Evolutionary conservation across 2,888 invertebrate genomes (phyloP).

Genomic region (Muschampia plurimacula): DNA sequence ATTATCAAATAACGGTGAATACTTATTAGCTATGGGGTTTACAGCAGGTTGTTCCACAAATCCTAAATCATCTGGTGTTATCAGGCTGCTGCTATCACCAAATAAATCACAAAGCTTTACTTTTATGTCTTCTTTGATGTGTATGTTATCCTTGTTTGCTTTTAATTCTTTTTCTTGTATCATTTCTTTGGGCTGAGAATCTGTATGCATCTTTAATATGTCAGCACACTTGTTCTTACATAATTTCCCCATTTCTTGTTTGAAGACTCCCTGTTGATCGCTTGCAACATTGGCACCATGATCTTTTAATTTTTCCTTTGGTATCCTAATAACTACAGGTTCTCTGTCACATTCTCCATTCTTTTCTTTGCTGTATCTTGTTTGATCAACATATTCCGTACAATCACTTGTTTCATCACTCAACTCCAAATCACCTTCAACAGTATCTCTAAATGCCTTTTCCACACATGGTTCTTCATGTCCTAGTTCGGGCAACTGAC

Average conservation of each 20-base stretch:
- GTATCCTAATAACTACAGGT: conserved; percentile 36
- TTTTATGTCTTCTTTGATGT: conserved; percentile 28
- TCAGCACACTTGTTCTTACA: conserved; percentile 11
- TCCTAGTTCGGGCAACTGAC: not conserved
- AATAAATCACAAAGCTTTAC: conserved; percentile 71
- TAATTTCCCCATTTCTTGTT: not conserved
- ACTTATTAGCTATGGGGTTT: conserved; percentile 46
- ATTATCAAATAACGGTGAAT: conserved; percentile 59
- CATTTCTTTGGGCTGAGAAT: not conserved
- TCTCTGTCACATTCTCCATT: conserved; percentile 8
- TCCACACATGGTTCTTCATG: not conserved
- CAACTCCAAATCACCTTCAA: conserved; percentile 72
- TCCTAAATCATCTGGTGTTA: conserved; percentile 76
- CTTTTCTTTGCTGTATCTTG: conserved; percentile 30
- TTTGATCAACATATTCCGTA: conserved; percentile 19
- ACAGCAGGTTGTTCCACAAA: conserved; percentile 47
- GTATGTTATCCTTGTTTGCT: conserved; percentile 21
- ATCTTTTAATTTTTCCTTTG: conserved; percentile 25
- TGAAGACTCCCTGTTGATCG: not conserved
- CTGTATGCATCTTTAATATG: not conserved
- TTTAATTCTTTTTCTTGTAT: conserved; percentile 27
- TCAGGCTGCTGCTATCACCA: conserved; percentile 75
- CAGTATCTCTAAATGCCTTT: conserved; percentile 45
- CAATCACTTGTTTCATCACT: conserved; percentile 58
- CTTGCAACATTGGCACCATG: conserved; percentile 17